Percentiles rank a stretch among this genome's conserved stretches.
Conservation (phyloP, 2,797 vertebrate genomes). For the Argyrosomus regius region DNA sequence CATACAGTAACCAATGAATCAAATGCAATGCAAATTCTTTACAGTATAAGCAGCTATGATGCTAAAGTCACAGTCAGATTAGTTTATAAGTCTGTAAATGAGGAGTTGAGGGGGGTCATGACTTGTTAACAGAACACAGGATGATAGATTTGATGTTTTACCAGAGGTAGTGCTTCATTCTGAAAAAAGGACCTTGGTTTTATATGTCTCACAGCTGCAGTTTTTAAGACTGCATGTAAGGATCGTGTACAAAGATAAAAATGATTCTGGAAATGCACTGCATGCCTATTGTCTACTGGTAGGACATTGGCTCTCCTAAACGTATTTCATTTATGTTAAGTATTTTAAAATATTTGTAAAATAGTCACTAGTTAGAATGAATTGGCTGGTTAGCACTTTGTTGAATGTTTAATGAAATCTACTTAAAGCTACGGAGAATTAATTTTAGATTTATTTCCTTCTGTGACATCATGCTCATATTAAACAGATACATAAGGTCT, state of each 20-base stretch:
- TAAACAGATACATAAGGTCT: constrained; percentile 28
- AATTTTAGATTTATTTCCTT: constrained; percentile 32
- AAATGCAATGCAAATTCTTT: constrained; percentile 25
- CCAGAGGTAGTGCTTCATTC: constrained; percentile 49
- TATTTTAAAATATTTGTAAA: constrained; percentile 71
- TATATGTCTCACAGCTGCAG: constrained; percentile 68
- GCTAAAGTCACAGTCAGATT: not conserved
- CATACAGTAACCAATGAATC: constrained; percentile 19
- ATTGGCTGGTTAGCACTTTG: constrained; percentile 74
- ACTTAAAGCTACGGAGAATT: constrained; percentile 47
- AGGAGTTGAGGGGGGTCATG: not conserved
- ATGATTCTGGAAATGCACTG: constrained; percentile 82
- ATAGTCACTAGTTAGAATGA: constrained; percentile 59
- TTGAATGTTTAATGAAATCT: constrained; percentile 62
- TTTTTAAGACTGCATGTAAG: constrained; percentile 71
- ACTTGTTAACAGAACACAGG: constrained; percentile 3
- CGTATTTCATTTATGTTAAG: constrained; percentile 64
- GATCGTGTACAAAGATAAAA: constrained; percentile 65
- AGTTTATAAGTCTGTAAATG: not conserved
- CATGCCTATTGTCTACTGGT: constrained; percentile 78
- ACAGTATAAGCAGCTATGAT: constrained; percentile 16
- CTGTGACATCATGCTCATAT: constrained; percentile 26
- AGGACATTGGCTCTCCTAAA: constrained; percentile 72
- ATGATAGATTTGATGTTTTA: not conserved
- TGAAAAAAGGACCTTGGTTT: constrained; percentile 52